Conservation (phyloP, 2,797 vertebrate genomes). For the Lithobates sylvaticus region DNA sequence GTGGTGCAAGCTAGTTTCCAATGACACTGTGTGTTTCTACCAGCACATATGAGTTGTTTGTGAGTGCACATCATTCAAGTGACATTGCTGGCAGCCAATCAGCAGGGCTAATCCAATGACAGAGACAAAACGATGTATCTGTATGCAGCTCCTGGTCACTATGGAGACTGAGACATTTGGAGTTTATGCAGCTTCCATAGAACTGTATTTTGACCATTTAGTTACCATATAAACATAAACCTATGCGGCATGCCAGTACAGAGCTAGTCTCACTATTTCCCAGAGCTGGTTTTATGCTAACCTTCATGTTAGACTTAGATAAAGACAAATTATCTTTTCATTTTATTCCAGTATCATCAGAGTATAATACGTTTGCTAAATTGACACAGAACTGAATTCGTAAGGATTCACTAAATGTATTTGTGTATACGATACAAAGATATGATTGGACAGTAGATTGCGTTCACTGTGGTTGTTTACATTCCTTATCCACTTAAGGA, state of each 20-base stretch:
- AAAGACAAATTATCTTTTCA: not conserved
- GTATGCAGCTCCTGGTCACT: conserved; percentile 23
- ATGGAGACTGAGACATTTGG: conserved; percentile 41
- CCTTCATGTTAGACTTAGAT: not conserved
- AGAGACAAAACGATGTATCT: conserved; percentile 21
- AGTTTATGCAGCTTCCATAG: not conserved
- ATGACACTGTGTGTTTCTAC: not conserved
- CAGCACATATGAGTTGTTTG: conserved; percentile 26
- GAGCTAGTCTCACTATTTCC: not conserved
- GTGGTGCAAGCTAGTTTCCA: not conserved
- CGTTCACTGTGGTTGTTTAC: no score
- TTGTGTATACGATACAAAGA: no score
- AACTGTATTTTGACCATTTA: conserved; percentile 27
- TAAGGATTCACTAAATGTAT: no score
- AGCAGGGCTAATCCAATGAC: conserved; percentile 18
- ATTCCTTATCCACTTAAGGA: no score
- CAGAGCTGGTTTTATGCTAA: not conserved
- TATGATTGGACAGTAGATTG: no score
- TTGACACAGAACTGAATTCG: not conserved
- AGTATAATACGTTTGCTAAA: not conserved
- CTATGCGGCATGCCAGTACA: not conserved
- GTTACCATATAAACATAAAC: conserved; percentile 19
- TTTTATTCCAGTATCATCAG: not conserved
- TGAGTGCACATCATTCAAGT: conserved; percentile 11
- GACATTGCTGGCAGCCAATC: conserved; percentile 33